Percentiles rank a stretch among this genome's conserved stretches.
Conservation (phyloP, 2,888 invertebrate genomes). For the Hetaerina titia region DNA sequence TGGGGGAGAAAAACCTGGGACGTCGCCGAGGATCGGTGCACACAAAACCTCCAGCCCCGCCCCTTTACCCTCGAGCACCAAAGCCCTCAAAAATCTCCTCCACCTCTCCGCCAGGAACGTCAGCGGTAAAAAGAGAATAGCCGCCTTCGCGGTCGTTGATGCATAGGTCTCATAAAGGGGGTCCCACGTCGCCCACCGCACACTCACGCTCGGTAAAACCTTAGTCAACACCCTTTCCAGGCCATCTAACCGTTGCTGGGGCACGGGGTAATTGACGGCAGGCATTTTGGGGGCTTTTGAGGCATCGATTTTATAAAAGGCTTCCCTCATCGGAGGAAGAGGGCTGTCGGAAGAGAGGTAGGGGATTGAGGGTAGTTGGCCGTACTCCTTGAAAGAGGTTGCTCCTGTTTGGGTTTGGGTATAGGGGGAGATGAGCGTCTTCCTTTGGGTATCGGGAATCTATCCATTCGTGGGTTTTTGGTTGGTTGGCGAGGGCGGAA, state of each 20-base stretch:
- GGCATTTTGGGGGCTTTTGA: not conserved
- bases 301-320: slow-evolving; percentile 5
- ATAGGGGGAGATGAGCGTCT: not conserved
- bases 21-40: no score
- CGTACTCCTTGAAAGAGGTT: no score
- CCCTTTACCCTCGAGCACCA: no score
- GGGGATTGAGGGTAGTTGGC: no score
- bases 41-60: no score
- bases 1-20: no score
- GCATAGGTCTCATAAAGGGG: not conserved
- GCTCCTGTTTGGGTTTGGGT: no score
- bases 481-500: not conserved
- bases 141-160: not conserved
- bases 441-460: not conserved
- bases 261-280: not conserved
- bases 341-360: not conserved
- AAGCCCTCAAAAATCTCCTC: not conserved
- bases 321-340: not conserved
- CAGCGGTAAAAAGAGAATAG: not conserved
- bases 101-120: not conserved
- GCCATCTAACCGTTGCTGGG: not conserved
- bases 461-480: not conserved
- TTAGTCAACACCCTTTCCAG: not conserved
- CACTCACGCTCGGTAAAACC: not conserved
- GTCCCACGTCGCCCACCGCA: not conserved